Evolutionary conservation across 2,888 invertebrate genomes (phyloP), one percentile per base, ranked within the genome.

Genomic region (Apoda limacodes): DNA sequence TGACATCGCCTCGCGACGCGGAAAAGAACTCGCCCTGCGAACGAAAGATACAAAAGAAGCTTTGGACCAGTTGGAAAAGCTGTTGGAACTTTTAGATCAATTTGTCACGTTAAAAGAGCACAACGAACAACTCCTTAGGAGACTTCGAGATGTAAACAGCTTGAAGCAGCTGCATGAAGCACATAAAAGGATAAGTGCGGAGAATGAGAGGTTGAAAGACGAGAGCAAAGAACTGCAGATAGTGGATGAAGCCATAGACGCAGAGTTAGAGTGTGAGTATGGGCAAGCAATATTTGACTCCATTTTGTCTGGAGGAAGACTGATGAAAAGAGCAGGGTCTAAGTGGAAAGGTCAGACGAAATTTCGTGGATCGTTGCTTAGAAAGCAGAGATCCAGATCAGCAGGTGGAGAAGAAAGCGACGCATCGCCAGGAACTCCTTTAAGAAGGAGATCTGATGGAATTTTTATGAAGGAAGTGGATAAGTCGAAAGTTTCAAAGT

Each of bases 41-140:
- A 82, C 84, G 0, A 74, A 85, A 43, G 83, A 83, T 10, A 83
- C 86, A 0, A 70, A 86, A 7, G 86, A 88, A 44, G 85, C 88
- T 1, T 83, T 94, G 39, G 91, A 92, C 50, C 92, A 93, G 51
- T 62, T 94, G 28, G 92, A 91, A 44, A 89, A 89, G 46, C 76
- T 94, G 5, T 85, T 92, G 46, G 85, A 86, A 37, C 66, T 94
- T 17, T 82, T 93, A 62, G 90, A 93, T 51, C 89, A 92, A 51
- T 83, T 92, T 42, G 76, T 90, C 4, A 84, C 85, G 22, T 65
- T 92, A 20, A 83, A 88, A 41, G 87, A 90, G 48, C 88, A 90
- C 42, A 91, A 92, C 59, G 81, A 84, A 1, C 83, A 83, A 39
- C 70, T 92, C 13, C 84, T 89, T 33, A 82, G 85, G 43, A 82